phyloP scores from a whole-genome alignment of 2,797 vertebrate species.

The Sebastes taczanowskii region DNA sequence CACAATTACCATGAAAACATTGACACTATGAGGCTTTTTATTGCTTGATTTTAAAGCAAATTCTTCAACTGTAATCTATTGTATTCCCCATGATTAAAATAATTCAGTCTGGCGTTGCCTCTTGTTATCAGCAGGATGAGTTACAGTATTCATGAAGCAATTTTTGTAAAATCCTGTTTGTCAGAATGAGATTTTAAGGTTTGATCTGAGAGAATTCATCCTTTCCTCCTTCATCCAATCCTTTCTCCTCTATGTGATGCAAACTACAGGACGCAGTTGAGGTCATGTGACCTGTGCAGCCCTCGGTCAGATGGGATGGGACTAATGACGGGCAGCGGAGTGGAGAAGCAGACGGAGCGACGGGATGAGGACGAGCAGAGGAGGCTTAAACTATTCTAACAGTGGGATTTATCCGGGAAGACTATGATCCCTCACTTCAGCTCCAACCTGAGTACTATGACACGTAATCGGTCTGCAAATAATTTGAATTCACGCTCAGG shows the following conservation, averaged over 20 bases:
- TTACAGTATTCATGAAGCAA: background rate
- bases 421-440: constrained; percentile 13
- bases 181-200: background rate
- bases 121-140: background rate
- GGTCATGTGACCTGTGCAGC: background rate
- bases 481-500: constrained; percentile 19
- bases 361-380: background rate
- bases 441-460: constrained; percentile 16
- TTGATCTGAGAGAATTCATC: background rate
- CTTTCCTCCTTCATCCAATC: background rate
- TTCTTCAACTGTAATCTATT: background rate
- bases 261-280: background rate
- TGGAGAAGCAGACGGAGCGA: background rate
- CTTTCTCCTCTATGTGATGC: background rate
- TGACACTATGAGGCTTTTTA: background rate
- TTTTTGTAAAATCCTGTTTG: background rate
- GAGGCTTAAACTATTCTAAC: background rate
- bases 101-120: background rate
- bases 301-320: background rate
- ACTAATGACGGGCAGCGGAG: background rate
- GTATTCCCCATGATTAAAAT: background rate
- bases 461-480: constrained; percentile 10
- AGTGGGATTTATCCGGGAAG: background rate
- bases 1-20: background rate
- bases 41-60: background rate